phyloP scores from a whole-genome alignment of 2,113 vertebrate species.

The Mystacornis crossleyi region DNA sequence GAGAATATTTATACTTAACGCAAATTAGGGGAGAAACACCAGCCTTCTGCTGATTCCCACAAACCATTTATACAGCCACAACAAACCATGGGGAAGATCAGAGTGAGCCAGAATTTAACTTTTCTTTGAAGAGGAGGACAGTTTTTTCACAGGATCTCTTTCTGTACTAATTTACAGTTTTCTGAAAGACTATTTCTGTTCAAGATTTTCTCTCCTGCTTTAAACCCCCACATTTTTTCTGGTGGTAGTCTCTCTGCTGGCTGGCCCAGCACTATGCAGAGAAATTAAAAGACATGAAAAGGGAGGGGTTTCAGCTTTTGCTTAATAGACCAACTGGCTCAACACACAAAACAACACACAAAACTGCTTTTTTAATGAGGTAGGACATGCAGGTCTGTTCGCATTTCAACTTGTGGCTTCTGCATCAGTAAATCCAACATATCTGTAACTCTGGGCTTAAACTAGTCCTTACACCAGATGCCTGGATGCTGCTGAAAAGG shows the following conservation, averaged over 20 bases:
- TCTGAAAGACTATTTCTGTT: not conserved
- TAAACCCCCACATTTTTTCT: rapidly evolving
- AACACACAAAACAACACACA: not conserved
- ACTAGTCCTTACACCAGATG: not conserved
- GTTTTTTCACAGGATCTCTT: not conserved
- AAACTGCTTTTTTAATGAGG: not conserved
- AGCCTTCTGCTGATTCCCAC: not conserved
- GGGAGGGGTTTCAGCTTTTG: not conserved
- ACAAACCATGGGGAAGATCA: not conserved
- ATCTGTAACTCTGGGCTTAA: not conserved
- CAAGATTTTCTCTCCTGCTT: not conserved
- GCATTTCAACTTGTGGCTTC: not conserved
- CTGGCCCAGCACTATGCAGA: not conserved
- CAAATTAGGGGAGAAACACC: not conserved
- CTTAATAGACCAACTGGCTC: not conserved
- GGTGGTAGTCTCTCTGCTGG: not conserved
- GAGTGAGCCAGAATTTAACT: not conserved
- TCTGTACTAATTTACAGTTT: not conserved
- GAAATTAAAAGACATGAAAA: not conserved
- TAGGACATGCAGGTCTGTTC: not conserved
- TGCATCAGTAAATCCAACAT: not conserved
- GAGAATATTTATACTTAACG: not conserved
- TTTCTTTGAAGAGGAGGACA: not conserved
- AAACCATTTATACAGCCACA: not conserved
- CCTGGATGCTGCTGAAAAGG: not conserved